These are phyloP conservation scores for Nanger granti DNA, from an alignment of 2,113 vertebrate genomes.

Conservation along the genomic window DNA sequence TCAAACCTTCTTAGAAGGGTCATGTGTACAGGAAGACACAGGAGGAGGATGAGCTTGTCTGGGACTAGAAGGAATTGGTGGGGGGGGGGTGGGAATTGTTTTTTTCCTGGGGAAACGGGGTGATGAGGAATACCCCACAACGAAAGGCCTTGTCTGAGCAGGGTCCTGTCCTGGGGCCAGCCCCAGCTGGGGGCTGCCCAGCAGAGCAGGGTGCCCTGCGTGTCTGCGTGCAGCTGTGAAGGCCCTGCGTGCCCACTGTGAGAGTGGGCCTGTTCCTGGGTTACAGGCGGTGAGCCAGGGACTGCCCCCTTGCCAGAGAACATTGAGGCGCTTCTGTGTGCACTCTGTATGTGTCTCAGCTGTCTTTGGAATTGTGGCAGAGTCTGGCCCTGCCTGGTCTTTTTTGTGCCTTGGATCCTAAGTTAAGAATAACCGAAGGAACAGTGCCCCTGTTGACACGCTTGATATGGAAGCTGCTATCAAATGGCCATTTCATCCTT, in stretches of 20 bases:
- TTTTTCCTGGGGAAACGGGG: background rate
- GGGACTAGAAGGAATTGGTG: background rate
- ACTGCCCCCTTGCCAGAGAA: background rate
- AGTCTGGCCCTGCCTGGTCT: constrained; percentile 58
- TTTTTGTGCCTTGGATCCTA: constrained; percentile 49
- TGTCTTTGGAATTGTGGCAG: constrained; percentile 48
- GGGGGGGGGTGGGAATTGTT: background rate
- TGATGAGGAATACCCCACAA: background rate
- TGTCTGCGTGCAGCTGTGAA: constrained; percentile 52
- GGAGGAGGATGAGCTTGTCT: background rate
- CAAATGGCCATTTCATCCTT: constrained; percentile 33
- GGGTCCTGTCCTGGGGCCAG: background rate
- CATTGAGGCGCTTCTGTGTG: constrained; percentile 51
- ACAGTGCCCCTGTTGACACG: constrained; percentile 20
- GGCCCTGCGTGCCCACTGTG: constrained; percentile 2
- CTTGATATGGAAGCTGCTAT: constrained; percentile 23
- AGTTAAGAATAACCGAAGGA: constrained; percentile 50
- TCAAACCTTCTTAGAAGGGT: background rate
- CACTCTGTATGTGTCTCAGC: background rate
- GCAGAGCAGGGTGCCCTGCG: background rate
- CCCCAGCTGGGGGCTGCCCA: constrained; percentile 7
- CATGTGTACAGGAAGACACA: background rate
- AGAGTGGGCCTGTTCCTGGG: constrained; percentile 49
- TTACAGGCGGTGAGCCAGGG: constrained; percentile 48
- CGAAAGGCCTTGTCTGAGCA: constrained; percentile 41